A percentile compares a stretch with the other conserved stretches of the same genome.
Evolutionary conservation across 2,888 invertebrate species (phyloP).

Genomic region (Hirtodrosophila confusa): DNA sequence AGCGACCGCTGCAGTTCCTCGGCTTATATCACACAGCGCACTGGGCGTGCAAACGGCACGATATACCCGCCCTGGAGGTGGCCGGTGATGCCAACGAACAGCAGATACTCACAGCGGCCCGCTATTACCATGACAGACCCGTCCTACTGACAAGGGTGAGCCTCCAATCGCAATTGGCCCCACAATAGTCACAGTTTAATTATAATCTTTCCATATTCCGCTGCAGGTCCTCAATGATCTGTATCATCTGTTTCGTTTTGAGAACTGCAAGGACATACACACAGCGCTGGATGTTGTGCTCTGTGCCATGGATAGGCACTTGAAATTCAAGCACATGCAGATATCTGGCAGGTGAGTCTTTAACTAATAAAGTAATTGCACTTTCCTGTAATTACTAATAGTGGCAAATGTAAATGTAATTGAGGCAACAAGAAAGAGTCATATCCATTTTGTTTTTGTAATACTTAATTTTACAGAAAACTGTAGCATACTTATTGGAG

Average conservation of each 20-base stretch:
- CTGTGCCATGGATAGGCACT: slow-evolving; percentile 95
- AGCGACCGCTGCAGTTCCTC: slow-evolving; percentile 93
- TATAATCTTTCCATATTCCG: background rate
- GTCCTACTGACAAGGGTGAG: slow-evolving; percentile 88
- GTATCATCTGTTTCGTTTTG: slow-evolving; percentile 93
- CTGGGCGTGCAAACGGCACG: slow-evolving; percentile 94
- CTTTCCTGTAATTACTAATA: too few species aligned
- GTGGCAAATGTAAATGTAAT: too few species aligned
- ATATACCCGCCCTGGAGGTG: slow-evolving; percentile 95
- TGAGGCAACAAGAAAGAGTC: too few species aligned
- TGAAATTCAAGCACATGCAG: slow-evolving; percentile 94
- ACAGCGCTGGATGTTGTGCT: slow-evolving; percentile 92
- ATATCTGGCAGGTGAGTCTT: slow-evolving; percentile 91
- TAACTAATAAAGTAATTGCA: too few species aligned
- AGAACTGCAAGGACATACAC: slow-evolving; percentile 90
- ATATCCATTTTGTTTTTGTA: too few species aligned
- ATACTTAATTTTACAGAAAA: too few species aligned
- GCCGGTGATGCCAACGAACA: slow-evolving; percentile 96
- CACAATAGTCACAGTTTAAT: too few species aligned
- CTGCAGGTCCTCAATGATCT: slow-evolving; percentile 93
- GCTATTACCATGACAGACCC: slow-evolving; percentile 93
- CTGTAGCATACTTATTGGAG: too few species aligned
- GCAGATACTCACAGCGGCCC: slow-evolving; percentile 94
- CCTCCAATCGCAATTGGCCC: background rate
- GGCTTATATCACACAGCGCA: slow-evolving; percentile 95